Percentiles rank a stretch among this genome's conserved stretches.
These are phyloP conservation scores for Turnix velox DNA, from an alignment of 2,113 vertebrate species.

Conservation along the genomic window DNA sequence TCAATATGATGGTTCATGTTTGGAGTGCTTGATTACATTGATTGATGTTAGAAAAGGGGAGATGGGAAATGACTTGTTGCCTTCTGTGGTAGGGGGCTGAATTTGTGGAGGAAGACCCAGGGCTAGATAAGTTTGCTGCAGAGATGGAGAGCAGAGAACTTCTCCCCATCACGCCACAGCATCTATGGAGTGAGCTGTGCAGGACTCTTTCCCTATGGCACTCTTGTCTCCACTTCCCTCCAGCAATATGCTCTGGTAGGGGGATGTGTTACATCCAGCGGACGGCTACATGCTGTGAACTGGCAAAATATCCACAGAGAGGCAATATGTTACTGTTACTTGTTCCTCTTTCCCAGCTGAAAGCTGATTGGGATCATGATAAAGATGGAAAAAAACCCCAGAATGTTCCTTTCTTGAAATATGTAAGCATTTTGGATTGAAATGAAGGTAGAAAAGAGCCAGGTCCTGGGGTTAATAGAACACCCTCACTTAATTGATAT, in stretches of 20 bases:
- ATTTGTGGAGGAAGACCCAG: background rate
- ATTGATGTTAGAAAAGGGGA: background rate
- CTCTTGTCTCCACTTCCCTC: background rate
- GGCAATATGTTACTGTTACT: background rate
- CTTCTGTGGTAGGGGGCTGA: background rate
- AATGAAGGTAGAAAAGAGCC: background rate
- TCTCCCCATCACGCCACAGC: background rate
- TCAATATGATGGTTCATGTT: background rate
- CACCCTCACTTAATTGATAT: background rate
- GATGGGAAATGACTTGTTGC: background rate
- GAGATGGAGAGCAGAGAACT: background rate
- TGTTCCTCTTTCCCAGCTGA: background rate
- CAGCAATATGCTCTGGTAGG: background rate
- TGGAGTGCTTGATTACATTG: background rate
- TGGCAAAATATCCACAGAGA: background rate
- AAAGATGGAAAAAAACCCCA: background rate
- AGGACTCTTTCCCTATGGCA: background rate
- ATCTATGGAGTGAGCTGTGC: fast-evolving
- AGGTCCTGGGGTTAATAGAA: background rate
- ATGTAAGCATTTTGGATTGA: background rate
- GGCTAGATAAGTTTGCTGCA: fast-evolving
- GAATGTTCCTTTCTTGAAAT: background rate
- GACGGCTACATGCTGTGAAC: background rate
- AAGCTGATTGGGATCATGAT: background rate
- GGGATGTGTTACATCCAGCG: background rate